Conservation (phyloP, 2,797 vertebrate species). For the Molothrus aeneus region DNA sequence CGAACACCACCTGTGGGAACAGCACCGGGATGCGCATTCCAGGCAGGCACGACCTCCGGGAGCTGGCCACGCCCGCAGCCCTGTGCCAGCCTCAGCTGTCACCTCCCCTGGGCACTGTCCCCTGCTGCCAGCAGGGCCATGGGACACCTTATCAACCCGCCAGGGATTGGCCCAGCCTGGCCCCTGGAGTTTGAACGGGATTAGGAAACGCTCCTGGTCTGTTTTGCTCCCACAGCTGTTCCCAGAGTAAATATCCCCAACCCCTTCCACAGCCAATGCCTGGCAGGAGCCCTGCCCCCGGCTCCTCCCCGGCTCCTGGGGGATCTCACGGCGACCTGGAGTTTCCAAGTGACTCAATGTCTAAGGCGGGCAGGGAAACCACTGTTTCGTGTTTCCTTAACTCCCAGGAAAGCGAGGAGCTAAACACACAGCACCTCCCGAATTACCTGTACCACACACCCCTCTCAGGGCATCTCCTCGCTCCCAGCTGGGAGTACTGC, state of each 20-base stretch:
- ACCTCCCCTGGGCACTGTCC: neutral
- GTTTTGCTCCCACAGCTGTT: neutral
- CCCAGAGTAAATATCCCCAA: neutral
- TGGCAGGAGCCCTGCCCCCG: neutral
- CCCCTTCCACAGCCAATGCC: neutral
- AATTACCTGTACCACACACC: rapidly evolving
- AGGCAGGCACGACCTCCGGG: rapidly evolving
- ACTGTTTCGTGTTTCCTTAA: neutral
- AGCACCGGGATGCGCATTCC: neutral
- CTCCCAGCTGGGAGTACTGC: neutral
- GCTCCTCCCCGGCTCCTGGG: neutral
- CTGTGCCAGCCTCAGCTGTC: neutral
- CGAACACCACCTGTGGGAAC: constrained; percentile 88
- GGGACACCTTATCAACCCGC: neutral
- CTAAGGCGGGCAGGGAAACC: neutral
- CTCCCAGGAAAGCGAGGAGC: neutral
- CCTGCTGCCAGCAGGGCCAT: neutral
- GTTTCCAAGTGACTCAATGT: neutral
- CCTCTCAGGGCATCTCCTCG: neutral
- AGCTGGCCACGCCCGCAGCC: neutral
- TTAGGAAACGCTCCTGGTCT: neutral
- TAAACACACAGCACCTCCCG: no score
- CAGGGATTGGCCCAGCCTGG: neutral
- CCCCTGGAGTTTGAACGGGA: constrained; percentile 25
- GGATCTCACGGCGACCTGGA: neutral